phyloP scores from a whole-genome alignment of 2,113 vertebrate species.

The Cisticola juncidis region DNA sequence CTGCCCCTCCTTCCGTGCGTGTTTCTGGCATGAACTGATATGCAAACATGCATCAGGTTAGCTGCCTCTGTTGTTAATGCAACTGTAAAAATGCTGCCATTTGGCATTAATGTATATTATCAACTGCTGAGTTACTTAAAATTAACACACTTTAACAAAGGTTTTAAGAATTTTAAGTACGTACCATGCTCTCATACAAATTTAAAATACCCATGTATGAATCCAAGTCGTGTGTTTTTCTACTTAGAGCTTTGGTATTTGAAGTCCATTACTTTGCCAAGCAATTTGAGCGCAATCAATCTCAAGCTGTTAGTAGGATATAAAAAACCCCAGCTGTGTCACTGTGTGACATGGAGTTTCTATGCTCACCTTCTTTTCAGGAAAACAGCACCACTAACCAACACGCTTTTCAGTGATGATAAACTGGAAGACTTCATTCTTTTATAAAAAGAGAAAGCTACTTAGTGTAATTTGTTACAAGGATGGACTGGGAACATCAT shows the following conservation, averaged over 20 bases:
- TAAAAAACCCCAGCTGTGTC: conserved; percentile 65
- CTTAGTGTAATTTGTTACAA: neutral
- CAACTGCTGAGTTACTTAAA: neutral
- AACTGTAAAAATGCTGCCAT: neutral
- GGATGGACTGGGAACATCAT: neutral
- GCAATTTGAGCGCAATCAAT: conserved; percentile 44
- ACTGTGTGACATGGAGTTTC: neutral
- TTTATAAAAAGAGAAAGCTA: neutral
- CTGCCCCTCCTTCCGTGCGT: rapidly evolving
- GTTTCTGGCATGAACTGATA: neutral
- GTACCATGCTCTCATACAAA: neutral
- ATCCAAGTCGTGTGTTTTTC: neutral
- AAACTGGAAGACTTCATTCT: neutral
- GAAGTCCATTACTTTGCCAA: conserved; percentile 56
- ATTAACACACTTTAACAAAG: neutral
- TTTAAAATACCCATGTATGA: conserved; percentile 1
- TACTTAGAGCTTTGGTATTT: conserved; percentile 66
- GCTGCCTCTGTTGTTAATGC: neutral
- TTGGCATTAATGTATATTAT: neutral
- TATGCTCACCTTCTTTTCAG: neutral
- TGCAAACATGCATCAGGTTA: neutral
- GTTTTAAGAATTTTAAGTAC: neutral
- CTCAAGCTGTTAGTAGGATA: conserved; percentile 54
- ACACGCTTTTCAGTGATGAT: neutral
- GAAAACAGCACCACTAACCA: conserved; percentile 6